Percentiles rank a stretch among this genome's conserved stretches.
Evolutionary conservation across 2,113 vertebrate genomes (phyloP).

Genomic region (Sander lucioperca): DNA sequence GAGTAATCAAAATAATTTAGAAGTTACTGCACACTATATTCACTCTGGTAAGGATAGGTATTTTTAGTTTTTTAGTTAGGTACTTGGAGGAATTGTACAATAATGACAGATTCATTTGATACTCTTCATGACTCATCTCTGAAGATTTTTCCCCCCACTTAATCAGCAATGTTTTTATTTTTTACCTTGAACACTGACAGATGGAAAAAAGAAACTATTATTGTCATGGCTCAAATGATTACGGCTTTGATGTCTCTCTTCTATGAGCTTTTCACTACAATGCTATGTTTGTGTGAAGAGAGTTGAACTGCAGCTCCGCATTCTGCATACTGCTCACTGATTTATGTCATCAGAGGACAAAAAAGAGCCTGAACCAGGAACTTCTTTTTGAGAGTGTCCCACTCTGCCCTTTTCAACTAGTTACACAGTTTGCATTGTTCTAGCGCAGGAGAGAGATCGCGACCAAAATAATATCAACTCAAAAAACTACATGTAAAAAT

Average conservation of each 20-base stretch:
- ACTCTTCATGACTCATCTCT: constrained; percentile 39
- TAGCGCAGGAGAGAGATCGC: not conserved
- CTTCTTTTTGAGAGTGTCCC: not conserved
- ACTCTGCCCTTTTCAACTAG: constrained; percentile 1
- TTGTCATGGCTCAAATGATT: not conserved
- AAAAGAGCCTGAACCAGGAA: not conserved
- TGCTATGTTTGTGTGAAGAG: not conserved
- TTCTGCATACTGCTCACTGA: not conserved
- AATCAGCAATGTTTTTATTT: constrained; percentile 17
- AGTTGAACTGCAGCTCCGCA: constrained; percentile 21
- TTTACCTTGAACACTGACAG: constrained; percentile 11
- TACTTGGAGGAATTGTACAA: too few species aligned
- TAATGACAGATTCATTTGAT: not conserved
- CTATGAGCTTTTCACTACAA: not conserved
- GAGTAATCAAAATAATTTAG: too few species aligned
- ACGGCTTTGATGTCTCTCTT: constrained; percentile 5
- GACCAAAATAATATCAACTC: not conserved
- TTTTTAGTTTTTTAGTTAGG: too few species aligned
- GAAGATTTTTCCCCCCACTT: constrained; percentile 5
- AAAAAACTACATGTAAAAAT: not conserved
- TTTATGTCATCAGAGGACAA: not conserved
- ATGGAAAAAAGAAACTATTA: constrained; percentile 15
- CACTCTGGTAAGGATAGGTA: too few species aligned
- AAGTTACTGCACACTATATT: too few species aligned
- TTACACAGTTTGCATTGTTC: constrained; percentile 8